Evolutionary conservation across 2,888 invertebrate species (phyloP), one percentile per base, ranked within the genome.

Genomic region (Thera obeliscata): DNA sequence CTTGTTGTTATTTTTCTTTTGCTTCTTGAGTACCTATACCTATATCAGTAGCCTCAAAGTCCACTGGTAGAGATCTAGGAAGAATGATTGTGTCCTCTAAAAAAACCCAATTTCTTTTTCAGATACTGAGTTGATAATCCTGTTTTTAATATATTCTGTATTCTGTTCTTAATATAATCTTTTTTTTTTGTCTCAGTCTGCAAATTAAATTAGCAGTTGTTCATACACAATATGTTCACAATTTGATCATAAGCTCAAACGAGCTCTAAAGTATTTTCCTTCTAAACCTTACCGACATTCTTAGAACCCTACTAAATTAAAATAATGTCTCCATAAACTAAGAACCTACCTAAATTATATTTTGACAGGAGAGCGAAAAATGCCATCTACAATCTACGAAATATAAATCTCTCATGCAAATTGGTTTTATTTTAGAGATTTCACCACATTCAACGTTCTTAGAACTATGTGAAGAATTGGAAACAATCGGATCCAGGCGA

Each of bases 401-500:
- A 78, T 76, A 89, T 90, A 90, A 91, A 91, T 90, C 83, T 82
- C 75, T 71, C 77, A 91, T 89, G 90, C 87, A 89, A 89, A 93
- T 92, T 85, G 78, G 79, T 81, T 82, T 82, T 80, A 78, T 54
- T 49, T 61, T 54, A 35, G 46, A 62, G 46, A 52, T 49, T 56
- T 57, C 55, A 43, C 80, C 78, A 72, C 67, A 74, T 74, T 72
- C 67, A 73, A 79, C 71, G 76, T 89, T 89, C 88, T 71, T 49
- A 82, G 89, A 88, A 89, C 81, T 72, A 78, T 75, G 78, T 78
- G 76, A 76, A 79, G 80, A 76, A 77, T 79, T 78, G 73, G 65
- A 81, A 75, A 82, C 78, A 85, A 85, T 85, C 77, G 79, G 84
- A 87, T 83, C 81, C 84, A 85, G 82, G 87, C 85, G 88, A 87